Evolutionary conservation across 1,140 invertebrate genomes (phyloP).

Genomic region (Dufourea novaeangliae): DNA sequence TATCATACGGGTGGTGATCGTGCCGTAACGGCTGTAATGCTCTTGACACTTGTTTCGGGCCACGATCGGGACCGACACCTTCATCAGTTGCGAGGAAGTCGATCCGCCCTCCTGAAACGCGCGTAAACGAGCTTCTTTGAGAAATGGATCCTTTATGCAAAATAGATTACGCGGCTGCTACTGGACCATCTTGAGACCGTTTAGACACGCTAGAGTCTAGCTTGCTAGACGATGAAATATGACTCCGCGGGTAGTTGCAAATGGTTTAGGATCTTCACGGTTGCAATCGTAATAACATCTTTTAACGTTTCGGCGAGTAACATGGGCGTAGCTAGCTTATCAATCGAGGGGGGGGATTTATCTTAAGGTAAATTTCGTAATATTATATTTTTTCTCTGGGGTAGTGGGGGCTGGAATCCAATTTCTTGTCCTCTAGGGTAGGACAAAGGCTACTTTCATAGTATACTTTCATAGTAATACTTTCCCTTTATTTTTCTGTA

Average conservation of each 20-base stretch:
- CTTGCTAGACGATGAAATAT: not conserved
- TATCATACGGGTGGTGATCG: slow-evolving; percentile 79
- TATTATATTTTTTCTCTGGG: no score
- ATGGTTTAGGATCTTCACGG: not conserved
- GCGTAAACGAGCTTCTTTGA: not conserved
- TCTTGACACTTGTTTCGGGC: slow-evolving; percentile 56
- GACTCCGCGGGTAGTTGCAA: not conserved
- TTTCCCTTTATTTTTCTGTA: no score
- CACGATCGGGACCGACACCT: slow-evolving; percentile 72
- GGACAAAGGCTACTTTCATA: no score
- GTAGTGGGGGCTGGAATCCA: no score
- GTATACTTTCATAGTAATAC: no score
- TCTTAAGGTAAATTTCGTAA: no score
- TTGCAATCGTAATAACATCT: not conserved
- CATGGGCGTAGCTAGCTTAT: no score
- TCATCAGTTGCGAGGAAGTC: slow-evolving; percentile 63
- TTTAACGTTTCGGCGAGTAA: no score
- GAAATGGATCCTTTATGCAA: not conserved
- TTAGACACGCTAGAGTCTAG: not conserved
- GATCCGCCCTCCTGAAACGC: slow-evolving; percentile 18
- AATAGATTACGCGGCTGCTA: not conserved
- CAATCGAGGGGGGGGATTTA: no score
- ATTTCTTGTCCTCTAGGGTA: no score
- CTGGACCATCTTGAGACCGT: not conserved
- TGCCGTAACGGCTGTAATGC: slow-evolving; percentile 57